A percentile compares a stretch with the other conserved stretches of the same genome.
Conservation (phyloP, 2,113 vertebrate genomes). For the Trematocara stigmaticum region DNA sequence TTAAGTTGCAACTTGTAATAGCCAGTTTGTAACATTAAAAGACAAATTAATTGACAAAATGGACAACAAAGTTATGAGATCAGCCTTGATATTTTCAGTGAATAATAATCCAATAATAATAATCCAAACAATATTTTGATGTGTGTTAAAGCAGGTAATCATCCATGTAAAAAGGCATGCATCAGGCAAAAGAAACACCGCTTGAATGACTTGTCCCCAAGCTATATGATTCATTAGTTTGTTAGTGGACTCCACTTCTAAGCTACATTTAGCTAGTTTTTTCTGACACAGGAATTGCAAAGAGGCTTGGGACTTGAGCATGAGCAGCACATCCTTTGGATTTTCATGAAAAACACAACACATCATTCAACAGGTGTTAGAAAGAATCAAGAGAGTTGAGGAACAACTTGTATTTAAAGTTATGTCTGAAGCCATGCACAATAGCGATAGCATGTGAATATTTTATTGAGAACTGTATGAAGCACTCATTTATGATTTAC, state of each 20-base stretch:
- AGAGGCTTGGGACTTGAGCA: neutral
- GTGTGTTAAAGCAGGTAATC: neutral
- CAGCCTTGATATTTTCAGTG: neutral
- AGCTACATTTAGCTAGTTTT: neutral
- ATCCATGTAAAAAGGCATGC: neutral
- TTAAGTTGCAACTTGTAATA: neutral
- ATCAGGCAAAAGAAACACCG: neutral
- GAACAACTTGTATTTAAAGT: neutral
- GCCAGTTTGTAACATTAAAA: neutral
- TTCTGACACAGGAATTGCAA: neutral
- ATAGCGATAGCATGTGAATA: neutral
- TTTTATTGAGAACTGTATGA: constrained; percentile 2
- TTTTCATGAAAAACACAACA: neutral
- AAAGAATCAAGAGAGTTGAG: neutral
- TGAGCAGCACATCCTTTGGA: neutral
- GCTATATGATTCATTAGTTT: neutral
- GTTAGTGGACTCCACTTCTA: neutral
- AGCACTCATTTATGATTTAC: neutral
- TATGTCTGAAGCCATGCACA: neutral
- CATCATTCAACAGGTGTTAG: neutral
- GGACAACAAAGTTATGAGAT: neutral
- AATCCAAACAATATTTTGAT: neutral
- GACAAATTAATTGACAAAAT: neutral
- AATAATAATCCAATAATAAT: neutral
- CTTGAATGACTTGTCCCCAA: neutral